Conservation (phyloP, 2,797 vertebrate species). For the Danio tinwini region DNA sequence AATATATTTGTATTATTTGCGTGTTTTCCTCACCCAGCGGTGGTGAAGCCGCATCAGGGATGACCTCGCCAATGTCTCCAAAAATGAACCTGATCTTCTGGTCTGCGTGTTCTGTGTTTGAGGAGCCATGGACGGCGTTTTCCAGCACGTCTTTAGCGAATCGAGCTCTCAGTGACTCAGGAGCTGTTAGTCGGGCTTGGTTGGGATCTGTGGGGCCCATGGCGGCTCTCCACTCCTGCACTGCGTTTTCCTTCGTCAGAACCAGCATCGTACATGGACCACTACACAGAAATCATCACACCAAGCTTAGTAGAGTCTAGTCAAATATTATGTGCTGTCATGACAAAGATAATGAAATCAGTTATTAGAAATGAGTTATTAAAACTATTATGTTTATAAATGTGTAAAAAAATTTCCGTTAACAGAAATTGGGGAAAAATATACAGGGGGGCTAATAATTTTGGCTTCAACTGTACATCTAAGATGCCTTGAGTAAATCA, state of each 20-base stretch:
- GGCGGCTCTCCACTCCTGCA: constrained; percentile 86
- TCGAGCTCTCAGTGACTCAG: constrained; percentile 83
- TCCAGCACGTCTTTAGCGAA: constrained; percentile 83
- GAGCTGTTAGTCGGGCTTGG: constrained; percentile 76
- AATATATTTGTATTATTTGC: too few relatives aligned
- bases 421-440: too few relatives aligned
- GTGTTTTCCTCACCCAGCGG: constrained; percentile 40
- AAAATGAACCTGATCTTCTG: constrained; percentile 77
- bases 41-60: constrained; percentile 47
- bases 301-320: too few relatives aligned
- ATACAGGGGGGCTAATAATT: too few relatives aligned
- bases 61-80: constrained; percentile 67
- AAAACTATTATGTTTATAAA: too few relatives aligned
- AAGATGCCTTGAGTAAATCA: too few relatives aligned
- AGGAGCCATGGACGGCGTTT: constrained; percentile 89
- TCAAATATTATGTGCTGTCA: too few relatives aligned
- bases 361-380: too few relatives aligned
- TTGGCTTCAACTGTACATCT: too few relatives aligned
- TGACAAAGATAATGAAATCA: too few relatives aligned
- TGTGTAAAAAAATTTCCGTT: too few relatives aligned
- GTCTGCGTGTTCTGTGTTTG: constrained; percentile 73
- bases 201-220: constrained; percentile 89
- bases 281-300: constrained; percentile 66
- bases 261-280: constrained; percentile 84
- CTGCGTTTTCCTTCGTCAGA: constrained; percentile 89